Conservation (phyloP, 2,113 vertebrate species). For the Pteruthius melanotis region DNA sequence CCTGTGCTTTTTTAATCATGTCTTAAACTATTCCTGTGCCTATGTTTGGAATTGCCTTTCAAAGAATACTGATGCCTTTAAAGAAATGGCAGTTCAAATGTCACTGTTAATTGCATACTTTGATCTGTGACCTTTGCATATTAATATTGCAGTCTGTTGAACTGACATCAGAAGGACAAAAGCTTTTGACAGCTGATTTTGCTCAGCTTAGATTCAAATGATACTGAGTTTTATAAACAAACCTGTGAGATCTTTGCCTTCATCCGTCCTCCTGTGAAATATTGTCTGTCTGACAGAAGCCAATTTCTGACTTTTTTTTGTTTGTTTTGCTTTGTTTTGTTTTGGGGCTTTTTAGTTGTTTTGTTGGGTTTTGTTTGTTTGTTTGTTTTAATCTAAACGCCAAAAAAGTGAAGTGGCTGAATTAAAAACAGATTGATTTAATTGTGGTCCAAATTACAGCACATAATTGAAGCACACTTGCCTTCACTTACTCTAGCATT, state of each 20-base stretch:
- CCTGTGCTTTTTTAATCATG: not conserved
- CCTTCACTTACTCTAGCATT: not conserved
- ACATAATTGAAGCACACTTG: not conserved
- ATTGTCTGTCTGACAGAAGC: not conserved
- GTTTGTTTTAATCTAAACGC: not conserved
- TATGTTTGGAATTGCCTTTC: not conserved
- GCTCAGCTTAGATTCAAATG: not conserved
- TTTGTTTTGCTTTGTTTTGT: not conserved
- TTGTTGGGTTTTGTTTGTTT: not conserved
- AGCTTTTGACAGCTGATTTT: not conserved
- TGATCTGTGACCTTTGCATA: not conserved
- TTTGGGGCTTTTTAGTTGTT: not conserved
- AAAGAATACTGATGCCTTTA: not conserved
- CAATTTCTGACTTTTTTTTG: not conserved
- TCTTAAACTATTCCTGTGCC: not conserved
- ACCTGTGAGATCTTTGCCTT: not conserved
- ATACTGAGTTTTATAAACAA: not conserved
- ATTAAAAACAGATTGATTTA: not conserved
- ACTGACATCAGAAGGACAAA: not conserved
- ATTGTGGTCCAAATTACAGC: not conserved
- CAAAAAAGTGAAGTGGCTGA: not conserved
- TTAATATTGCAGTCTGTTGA: not conserved
- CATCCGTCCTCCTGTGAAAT: not conserved
- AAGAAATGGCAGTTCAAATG: not conserved
- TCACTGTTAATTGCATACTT: not conserved